Base-by-base conservation (phyloP, 1,140 invertebrate genomes). In the Drosophila nikananu region DNA sequence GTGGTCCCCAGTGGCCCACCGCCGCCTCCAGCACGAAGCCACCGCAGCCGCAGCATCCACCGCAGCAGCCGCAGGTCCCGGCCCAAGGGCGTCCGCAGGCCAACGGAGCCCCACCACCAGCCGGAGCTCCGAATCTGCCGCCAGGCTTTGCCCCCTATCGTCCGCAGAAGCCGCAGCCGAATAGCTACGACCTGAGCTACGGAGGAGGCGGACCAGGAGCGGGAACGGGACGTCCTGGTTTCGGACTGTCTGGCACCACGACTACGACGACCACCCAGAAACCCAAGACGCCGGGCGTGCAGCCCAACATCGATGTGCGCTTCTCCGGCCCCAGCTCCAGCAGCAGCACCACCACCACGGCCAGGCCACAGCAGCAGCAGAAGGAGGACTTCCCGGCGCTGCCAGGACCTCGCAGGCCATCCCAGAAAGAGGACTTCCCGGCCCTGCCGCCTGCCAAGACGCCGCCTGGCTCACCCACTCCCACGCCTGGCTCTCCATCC, bases 101-200 rank as follows among this genome's bases (percentile, higher is more conserved):
- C 2, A 64, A 46, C 9, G 49, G 62, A 15, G 49, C 46, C 0
- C 58, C 68, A 1, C 58, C 68, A 1, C 17, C 27, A 32, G 59
- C 48, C 4, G 70, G 55, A 21, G 78, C 81, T 17, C 58, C 84
- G 3, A 86, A 60, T 68, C 58, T 91, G 17, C 86, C 87, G 5
- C 91, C 91, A 0, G 91, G 91, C 2, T 92, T 92, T 68, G 83
- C 80, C 8, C 82, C 87, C 1, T 92, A 86, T 42, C 76, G 78
- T 1, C 86, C 91, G 30, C 80, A 80, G 55, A 90, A 87, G 15
- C 65, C 78, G n/a, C 87, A 92, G 21, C 91, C 91, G 1, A 91
- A 72, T 15, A 86, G 82, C 27, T 87, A 81, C n/a, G 91, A 92
- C 35, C 67, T 92, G n/a, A 92, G 91, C 60, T 92, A 92, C 60